These are phyloP conservation scores for Tragelaphus buxtoni DNA, from an alignment of 2,113 vertebrate species.

Conservation along the genomic window DNA sequence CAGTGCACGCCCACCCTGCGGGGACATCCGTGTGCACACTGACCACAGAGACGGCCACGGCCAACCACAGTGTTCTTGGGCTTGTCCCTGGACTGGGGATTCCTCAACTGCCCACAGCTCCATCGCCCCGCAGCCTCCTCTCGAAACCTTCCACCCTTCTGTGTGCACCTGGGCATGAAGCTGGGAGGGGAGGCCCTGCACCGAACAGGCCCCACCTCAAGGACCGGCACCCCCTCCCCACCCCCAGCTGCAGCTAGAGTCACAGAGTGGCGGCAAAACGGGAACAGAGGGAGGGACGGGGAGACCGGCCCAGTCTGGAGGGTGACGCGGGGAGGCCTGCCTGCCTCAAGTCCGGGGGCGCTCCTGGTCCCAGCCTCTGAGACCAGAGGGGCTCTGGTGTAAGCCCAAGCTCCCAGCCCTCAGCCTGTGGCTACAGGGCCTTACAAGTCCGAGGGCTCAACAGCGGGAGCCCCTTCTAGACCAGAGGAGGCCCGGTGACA, in stretches of 20 bases:
- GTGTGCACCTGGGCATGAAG: not conserved
- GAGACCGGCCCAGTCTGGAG: not conserved
- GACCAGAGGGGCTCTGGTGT: not conserved
- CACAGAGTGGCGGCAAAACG: not conserved
- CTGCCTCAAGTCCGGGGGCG: not conserved
- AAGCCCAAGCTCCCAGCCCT: not conserved
- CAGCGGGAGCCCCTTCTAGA: not conserved
- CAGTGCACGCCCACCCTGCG: rapidly evolving
- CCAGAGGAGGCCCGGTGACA: not conserved
- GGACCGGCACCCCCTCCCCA: not conserved
- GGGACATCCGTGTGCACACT: rapidly evolving
- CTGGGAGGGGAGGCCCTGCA: not conserved
- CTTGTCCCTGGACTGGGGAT: not conserved
- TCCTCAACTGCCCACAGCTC: not conserved
- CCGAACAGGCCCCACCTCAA: not conserved
- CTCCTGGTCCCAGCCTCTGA: not conserved
- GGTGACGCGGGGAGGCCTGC: not conserved
- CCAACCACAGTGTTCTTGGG: not conserved
- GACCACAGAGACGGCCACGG: rapidly evolving
- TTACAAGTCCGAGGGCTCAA: not conserved
- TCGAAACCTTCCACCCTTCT: not conserved
- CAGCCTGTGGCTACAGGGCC: not conserved
- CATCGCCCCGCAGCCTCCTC: rapidly evolving
- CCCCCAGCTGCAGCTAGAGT: not conserved
- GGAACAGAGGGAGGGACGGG: not conserved